Base-by-base conservation (phyloP, 1,140 invertebrate genomes). In the Holotrichia oblita region DNA sequence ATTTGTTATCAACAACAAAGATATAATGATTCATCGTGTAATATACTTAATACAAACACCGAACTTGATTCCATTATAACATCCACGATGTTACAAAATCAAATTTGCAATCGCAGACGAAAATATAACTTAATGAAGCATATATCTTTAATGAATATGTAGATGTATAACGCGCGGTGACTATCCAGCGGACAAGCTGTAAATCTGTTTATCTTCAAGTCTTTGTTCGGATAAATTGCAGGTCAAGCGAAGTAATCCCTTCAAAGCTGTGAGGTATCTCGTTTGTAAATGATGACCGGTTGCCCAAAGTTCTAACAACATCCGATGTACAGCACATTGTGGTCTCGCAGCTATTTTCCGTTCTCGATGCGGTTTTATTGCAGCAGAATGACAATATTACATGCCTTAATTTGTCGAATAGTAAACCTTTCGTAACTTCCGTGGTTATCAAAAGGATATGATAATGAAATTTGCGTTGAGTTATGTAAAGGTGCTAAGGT, bases 201-300 rank as follows among this genome's bases (percentile, higher is more conserved):
- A 55, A 55, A 55, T 17, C 48, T 55, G 48, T 55, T 55, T 55
- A 14, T 55, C 48, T 55, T 55, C 48, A 55, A n/a, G 48, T 55
- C 48, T 55, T 55, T 55, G 48, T 55, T 17, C 48, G 48, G 6
- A 2, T 55, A 55, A 55, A 55, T 55, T 14, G 48, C 17, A 55
- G 48, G 48, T 55, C 48, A 55, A 55, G 48, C 48, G 48, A 55
- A 55, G 48, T 55, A 55, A 55, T 55, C 14, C 48, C 48, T 55
- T 17, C 48, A 55, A 55, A 55, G 48, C 48, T 17, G 48, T 14
- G 14, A 55, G 48, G 48, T 55, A 17, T 55, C n/a, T 55, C 17
- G 48, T 55, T 55, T 55, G 48, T 17, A 17, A 55, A 55, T 55
- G 48, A 17, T 17, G 17, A 17, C 48, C 17, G 17, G 48, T 55